A percentile compares a stretch with the other conserved stretches of the same genome.
Conservation (phyloP, 2,113 vertebrate species). For the Colaptes auratus region DNA sequence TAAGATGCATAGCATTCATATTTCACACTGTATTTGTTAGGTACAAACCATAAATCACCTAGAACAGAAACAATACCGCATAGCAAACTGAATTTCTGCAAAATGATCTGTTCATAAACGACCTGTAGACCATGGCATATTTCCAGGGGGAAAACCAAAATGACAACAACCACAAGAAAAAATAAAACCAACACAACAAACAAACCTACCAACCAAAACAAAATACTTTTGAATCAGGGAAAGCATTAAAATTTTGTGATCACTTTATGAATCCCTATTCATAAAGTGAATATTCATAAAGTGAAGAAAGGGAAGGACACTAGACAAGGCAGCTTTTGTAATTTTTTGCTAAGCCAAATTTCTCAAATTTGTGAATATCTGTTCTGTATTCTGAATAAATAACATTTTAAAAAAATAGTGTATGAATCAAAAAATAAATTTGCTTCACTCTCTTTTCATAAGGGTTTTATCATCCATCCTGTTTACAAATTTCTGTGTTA, state of each 20-base stretch:
- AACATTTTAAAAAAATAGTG: background rate
- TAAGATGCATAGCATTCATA: background rate
- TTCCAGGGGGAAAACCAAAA: background rate
- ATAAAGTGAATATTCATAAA: too few species aligned
- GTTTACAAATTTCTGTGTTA: conserved; percentile 50
- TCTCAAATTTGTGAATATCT: background rate
- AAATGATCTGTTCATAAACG: conserved; percentile 13
- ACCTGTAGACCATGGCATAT: background rate
- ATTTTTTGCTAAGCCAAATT: background rate
- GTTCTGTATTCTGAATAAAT: background rate
- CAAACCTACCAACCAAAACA: background rate
- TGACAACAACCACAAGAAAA: background rate
- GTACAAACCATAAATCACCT: conserved; percentile 30
- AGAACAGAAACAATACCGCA: conserved; percentile 10
- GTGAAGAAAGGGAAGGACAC: background rate
- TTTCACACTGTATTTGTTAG: conserved; percentile 22
- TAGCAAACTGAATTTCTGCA: background rate
- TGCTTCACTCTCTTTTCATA: background rate
- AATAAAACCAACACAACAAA: background rate
- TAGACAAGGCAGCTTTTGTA: background rate
- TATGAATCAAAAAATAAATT: background rate
- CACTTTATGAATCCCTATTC: background rate
- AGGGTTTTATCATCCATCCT: conserved; percentile 49
- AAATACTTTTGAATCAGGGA: background rate
- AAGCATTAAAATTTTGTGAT: background rate